These are phyloP conservation scores for Sphaerophoria taeniata DNA, from an alignment of 2,888 invertebrate species.

Conservation along the genomic window DNA sequence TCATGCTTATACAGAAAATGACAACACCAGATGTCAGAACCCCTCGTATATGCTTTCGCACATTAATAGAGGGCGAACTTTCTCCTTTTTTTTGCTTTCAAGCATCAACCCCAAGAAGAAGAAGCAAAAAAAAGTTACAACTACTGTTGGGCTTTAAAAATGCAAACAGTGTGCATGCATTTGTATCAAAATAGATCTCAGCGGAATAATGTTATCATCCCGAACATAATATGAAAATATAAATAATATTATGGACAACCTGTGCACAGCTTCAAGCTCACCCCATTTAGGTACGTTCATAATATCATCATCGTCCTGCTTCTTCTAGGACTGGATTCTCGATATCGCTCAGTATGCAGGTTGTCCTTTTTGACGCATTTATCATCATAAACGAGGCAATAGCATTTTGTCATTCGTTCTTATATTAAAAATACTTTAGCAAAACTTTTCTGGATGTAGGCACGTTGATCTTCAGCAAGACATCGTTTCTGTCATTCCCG, in stretches of 20 bases:
- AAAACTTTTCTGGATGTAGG: constrained; percentile 40
- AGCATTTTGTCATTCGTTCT: constrained; percentile 66
- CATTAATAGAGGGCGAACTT: constrained; percentile 44
- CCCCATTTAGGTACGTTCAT: too few species aligned
- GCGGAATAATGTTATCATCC: constrained; percentile 68
- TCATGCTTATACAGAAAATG: constrained; percentile 20
- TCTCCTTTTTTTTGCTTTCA: constrained; percentile 17
- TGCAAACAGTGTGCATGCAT: constrained; percentile 68
- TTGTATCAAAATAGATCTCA: constrained; percentile 54
- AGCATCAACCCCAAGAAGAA: neutral
- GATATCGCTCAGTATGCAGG: constrained; percentile 50
- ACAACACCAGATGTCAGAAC: constrained; percentile 69
- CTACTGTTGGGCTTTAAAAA: constrained; percentile 69
- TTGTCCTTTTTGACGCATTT: constrained; percentile 67
- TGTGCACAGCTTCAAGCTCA: constrained; percentile 51
- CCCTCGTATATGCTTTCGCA: constrained; percentile 31
- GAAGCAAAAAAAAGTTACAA: neutral
- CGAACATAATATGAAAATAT: constrained; percentile 55
- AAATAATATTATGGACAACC: constrained; percentile 67
- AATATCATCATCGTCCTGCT: constrained; percentile 1
- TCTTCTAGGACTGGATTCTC: constrained; percentile 8
- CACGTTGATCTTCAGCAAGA: constrained; percentile 64
- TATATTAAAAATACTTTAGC: constrained; percentile 70
- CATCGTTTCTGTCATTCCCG: constrained; percentile 60
- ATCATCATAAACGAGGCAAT: constrained; percentile 70